Evolutionary conservation across 2,797 vertebrate species (phyloP).

Genomic region (Corythornis leucogaster): DNA sequence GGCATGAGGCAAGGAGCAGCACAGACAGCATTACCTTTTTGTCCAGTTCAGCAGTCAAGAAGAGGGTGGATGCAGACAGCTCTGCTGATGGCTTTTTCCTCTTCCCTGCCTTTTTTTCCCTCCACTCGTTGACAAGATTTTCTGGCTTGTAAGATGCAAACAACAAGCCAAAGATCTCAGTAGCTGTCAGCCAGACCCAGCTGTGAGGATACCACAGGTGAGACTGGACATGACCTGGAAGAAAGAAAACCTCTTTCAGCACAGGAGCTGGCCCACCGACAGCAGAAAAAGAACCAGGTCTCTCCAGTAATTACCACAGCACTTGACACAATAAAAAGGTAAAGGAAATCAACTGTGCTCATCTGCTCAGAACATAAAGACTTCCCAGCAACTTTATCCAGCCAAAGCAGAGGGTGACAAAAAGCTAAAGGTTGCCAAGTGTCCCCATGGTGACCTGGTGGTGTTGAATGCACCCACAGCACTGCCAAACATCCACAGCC

Average conservation of each 20-base stretch:
- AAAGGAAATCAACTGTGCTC: neutral
- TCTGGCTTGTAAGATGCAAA: slow-evolving; percentile 91
- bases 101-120: slow-evolving; percentile 34
- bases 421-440: neutral
- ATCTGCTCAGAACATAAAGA: neutral
- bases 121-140: slow-evolving; percentile 84
- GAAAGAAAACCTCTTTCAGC: slow-evolving; percentile 2
- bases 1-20: neutral
- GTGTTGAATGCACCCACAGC: neutral
- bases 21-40: slow-evolving; percentile 81
- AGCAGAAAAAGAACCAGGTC: neutral
- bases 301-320: neutral
- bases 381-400: neutral
- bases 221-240: slow-evolving; percentile 86
- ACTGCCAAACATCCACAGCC: neutral
- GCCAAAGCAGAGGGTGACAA: neutral
- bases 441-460: fast-evolving
- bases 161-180: slow-evolving; percentile 93
- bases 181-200: slow-evolving; percentile 96
- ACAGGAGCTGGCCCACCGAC: neutral
- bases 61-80: slow-evolving; percentile 78
- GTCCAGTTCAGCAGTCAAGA: slow-evolving; percentile 84
- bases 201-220: slow-evolving; percentile 93
- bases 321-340: neutral
- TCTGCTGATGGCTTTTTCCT: slow-evolving; percentile 37